phyloP scores from a whole-genome alignment of 2,113 vertebrate species.

The Steatornis caripensis region DNA sequence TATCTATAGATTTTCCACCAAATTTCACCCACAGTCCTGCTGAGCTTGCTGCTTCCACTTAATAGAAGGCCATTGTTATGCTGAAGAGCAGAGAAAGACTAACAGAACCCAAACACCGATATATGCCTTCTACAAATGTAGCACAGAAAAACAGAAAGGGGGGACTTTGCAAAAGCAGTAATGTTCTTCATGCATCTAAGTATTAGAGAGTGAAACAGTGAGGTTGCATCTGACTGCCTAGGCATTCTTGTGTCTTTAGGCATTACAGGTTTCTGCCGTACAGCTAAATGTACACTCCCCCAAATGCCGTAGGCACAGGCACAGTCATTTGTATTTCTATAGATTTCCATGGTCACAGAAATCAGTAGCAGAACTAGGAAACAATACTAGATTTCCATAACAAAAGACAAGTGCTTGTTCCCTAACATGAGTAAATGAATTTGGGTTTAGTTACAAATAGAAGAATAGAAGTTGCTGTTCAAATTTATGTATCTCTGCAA shows the following conservation, averaged over 20 bases:
- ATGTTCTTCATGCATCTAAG: neutral
- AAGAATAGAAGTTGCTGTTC: neutral
- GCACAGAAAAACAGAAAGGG: neutral
- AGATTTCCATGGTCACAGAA: constrained; percentile 23
- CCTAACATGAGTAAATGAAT: neutral
- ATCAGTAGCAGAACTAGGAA: neutral
- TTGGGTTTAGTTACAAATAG: neutral
- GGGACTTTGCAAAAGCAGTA: neutral
- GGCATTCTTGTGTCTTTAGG: neutral
- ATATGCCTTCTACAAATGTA: neutral
- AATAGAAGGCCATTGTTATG: neutral
- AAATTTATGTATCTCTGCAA: neutral
- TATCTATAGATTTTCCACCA: neutral
- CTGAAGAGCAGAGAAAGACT: neutral
- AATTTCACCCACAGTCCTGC: neutral
- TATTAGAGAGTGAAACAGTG: neutral
- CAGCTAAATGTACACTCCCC: neutral
- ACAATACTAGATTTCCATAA: constrained; percentile 52
- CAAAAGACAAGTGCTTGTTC: neutral
- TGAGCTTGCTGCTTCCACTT: neutral
- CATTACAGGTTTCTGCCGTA: neutral
- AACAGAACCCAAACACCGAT: neutral
- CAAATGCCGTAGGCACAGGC: neutral
- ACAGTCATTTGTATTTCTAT: neutral
- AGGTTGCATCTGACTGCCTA: neutral